These are phyloP conservation scores for Glaucomys volans DNA, from an alignment of 2,113 vertebrate genomes.

Conservation along the genomic window DNA sequence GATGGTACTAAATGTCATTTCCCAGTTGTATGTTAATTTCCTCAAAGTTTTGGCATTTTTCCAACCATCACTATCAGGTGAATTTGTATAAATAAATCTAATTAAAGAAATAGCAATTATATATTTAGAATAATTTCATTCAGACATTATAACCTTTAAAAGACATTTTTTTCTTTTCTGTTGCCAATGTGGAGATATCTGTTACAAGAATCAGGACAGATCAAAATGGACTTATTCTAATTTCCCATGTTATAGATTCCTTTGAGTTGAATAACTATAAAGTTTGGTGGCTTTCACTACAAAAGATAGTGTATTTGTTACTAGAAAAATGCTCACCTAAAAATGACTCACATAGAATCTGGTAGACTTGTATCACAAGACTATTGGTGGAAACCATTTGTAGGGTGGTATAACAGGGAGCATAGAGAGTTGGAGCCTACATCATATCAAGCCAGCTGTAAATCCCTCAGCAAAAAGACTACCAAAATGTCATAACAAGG, in stretches of 20 bases:
- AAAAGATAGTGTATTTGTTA: neutral
- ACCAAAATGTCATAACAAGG: neutral
- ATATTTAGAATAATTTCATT: conserved; percentile 33
- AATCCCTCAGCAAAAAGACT: neutral
- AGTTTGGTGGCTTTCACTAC: neutral
- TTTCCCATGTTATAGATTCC: neutral
- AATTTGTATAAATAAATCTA: conserved; percentile 25
- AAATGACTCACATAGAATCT: neutral
- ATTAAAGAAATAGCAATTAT: neutral
- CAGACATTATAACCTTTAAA: neutral
- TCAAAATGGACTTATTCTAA: neutral
- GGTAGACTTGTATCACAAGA: neutral
- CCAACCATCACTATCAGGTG: neutral
- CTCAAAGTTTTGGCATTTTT: neutral
- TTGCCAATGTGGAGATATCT: neutral
- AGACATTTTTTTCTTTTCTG: neutral
- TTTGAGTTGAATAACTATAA: neutral
- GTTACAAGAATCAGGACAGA: neutral
- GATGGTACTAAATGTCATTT: neutral
- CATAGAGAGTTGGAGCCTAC: neutral
- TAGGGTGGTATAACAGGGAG: neutral
- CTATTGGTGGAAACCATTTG: neutral
- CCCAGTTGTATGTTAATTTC: conserved; percentile 8
- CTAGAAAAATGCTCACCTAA: neutral
- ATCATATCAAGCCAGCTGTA: neutral